Evolutionary conservation across 2,797 vertebrate species (phyloP), one percentile per base, ranked within the genome.

Genomic region (Antennarius maculatus): DNA sequence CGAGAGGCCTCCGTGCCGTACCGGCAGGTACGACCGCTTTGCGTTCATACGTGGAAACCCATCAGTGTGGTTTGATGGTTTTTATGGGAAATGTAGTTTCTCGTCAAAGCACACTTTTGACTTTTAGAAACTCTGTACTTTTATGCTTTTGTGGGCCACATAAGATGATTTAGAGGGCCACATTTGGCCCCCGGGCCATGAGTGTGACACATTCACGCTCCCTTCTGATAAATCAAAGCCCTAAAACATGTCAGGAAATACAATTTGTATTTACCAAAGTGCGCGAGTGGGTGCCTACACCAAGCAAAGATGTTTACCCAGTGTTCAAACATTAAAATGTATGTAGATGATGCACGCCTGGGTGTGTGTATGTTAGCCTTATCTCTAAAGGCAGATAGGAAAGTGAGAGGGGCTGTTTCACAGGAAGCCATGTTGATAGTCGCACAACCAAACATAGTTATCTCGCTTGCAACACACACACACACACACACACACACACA

Each of bases 341-440:
- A 47, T 63, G 39, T 46, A 41, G 23, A 17, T 57, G 66, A 46
- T 31, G 46, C 12, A 39, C 10, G 37, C 37, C 37, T 39, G 37
- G 37, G 7, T 39, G 37, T 9, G 56, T 46, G 14, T n/a, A 15
- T 37, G 15, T 46, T 29, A 6, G 29, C 71, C 74, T 79, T 81
- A 80, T 87, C 82, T 76, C 23, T 13, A 53, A 45, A 62, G 54
- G 64, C 69, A 79, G 74, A 77, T 29, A 67, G 66, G 61, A 54
- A 56, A 61, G 56, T 50, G 58, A 71, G 66, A 66, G 41, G 58
- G 23, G 27, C 57, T 56, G 70, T 71, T 60, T 70, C 75, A 77
- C 68, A 55, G 59, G 65, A 47, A 62, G 45, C 59, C 57, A 54
- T 9, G 8, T 55, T 76, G 64, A 76, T 75, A 74, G 59, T 65